Evolutionary conservation across 2,113 vertebrate genomes (phyloP).

Genomic region (Orientallactaga bullata): DNA sequence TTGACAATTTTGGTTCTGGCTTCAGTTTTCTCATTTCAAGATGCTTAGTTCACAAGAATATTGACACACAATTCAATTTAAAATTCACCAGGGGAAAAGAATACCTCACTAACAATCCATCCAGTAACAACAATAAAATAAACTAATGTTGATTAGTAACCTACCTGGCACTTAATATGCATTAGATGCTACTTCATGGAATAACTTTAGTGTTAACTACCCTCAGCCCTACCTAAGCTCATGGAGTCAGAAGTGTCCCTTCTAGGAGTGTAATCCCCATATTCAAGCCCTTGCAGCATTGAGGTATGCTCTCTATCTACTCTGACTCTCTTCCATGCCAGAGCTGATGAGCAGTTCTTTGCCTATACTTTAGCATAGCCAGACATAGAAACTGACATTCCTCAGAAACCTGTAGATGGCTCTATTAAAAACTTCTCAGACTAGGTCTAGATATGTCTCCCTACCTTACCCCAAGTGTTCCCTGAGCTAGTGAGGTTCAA

Average conservation of each 20-base stretch:
- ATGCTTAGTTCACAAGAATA: conserved; percentile 21
- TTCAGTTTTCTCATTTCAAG: neutral
- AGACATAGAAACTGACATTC: neutral
- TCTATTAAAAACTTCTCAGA: neutral
- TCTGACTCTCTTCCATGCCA: neutral
- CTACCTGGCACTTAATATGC: neutral
- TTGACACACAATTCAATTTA: neutral
- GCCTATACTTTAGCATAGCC: neutral
- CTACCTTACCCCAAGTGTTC: neutral
- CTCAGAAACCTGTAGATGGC: neutral
- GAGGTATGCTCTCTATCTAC: neutral
- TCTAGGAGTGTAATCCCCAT: neutral
- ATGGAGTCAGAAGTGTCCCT: neutral
- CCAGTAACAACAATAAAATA: too few species aligned
- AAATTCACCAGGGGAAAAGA: neutral
- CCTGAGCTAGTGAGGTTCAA: neutral
- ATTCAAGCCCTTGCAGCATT: neutral
- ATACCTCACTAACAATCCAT: neutral
- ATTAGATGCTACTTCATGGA: too few species aligned
- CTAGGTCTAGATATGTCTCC: neutral
- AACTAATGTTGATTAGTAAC: neutral
- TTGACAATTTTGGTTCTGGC: neutral
- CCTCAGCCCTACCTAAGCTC: neutral
- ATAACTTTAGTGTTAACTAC: neutral
- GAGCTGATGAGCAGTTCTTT: neutral